Evolutionary conservation across 2,797 vertebrate species (phyloP), one percentile per base, ranked within the genome.

Genomic region (Bovichtus diacanthus): DNA sequence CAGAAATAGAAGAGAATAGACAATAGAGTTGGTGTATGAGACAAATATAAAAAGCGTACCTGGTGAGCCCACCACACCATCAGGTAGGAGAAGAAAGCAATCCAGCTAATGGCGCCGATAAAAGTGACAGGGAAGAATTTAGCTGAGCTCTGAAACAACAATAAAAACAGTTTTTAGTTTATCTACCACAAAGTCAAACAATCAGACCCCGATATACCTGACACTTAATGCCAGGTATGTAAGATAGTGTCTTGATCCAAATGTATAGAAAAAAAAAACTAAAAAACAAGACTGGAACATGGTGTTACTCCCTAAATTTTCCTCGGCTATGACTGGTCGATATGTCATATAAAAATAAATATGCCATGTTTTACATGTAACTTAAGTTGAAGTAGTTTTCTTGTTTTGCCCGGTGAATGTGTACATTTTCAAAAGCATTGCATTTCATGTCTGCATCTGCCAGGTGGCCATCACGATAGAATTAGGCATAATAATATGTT

Each of bases 51-150:
- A 27, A 10, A 9, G 47, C 4, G 94, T 96, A 99, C 98, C 97
- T 99, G 98, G 90, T 99, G 98, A 73, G 98, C 98, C 98, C 97
- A 99, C 98, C 98, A 99, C 87, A 99, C 98, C 98, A 99, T 99
- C 89, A 99, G 92, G 81, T 99, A 99, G 70, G 98, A 99, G 93
- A 99, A 99, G 76, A 94, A 89, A 34, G 97, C 98, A 61, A 99
- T 99, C 98, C 98, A 99, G 77, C 68, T 47, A 83, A 99, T 99
- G 38, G 98, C 84, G n/a, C 98, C 98, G 7, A 99, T 74, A 93
- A 99, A 99, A 0, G 97, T 97, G 74, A 99, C 0, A 1, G 96
- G 95, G 76, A 99, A 99, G 88, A 97, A 97, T 85, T 60, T 98
- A 84, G 78, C 90, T 34, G 97, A 95, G 0, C 86, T 82, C 98